Evolutionary conservation across 2,888 invertebrate genomes (phyloP).

Genomic region (Drosophila yooni): DNA sequence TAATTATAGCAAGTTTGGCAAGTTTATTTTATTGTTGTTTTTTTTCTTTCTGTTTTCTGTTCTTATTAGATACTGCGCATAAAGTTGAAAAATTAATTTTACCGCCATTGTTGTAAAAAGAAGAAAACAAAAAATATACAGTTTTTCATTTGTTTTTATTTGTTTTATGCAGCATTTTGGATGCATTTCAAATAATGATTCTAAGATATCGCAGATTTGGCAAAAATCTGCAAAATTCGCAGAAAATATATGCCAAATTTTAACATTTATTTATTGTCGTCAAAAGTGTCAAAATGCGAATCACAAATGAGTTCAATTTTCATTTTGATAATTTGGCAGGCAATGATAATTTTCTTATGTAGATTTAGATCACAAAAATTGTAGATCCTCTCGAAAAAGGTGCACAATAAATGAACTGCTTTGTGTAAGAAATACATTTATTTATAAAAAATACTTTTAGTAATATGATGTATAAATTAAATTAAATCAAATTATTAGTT

Average conservation of each 20-base stretch:
- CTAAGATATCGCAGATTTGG: not conserved
- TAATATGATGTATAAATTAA: not conserved
- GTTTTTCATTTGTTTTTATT: not conserved
- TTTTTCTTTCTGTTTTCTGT: constrained; percentile 2
- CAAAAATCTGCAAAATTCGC: not conserved
- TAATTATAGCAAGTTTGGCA: constrained; percentile 71
- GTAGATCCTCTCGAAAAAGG: not conserved
- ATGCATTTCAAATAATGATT: not conserved
- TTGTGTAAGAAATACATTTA: not conserved
- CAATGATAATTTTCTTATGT: not conserved
- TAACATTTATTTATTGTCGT: not conserved
- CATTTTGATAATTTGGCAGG: not conserved
- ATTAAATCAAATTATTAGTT: not conserved
- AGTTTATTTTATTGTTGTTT: constrained; percentile 42
- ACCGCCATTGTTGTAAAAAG: not conserved
- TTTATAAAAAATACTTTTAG: not conserved
- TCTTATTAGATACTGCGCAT: constrained; percentile 31
- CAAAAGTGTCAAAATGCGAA: not conserved
- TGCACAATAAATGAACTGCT: not conserved
- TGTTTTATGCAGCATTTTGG: not conserved
- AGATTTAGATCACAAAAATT: not conserved
- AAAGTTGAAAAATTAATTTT: constrained; percentile 1
- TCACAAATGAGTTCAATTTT: not conserved
- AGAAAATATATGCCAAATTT: not conserved
- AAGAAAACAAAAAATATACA: not conserved